Percentiles rank a stretch among this genome's conserved stretches.
phyloP scores from a whole-genome alignment of 2,797 vertebrate species.

The Clarias laeviceps region DNA sequence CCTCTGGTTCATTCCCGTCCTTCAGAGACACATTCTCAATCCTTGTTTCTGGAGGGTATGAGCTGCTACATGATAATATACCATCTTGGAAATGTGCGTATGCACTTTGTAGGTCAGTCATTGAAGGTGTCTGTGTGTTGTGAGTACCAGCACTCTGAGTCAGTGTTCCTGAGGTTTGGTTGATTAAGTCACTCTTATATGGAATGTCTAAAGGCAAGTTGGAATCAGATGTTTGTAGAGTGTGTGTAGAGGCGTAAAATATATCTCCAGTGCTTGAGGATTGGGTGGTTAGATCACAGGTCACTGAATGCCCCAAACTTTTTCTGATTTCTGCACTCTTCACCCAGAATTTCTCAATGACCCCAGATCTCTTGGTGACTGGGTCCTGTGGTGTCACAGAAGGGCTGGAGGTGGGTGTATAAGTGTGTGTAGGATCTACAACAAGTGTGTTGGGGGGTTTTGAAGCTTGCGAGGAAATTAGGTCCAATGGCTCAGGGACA shows the following conservation, averaged over 20 bases:
- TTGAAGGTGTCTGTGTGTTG: slow-evolving; percentile 32
- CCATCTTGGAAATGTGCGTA: slow-evolving; percentile 28
- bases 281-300: slow-evolving; percentile 59
- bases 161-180: slow-evolving; percentile 33
- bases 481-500: slow-evolving; percentile 61
- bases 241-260: slow-evolving; percentile 31
- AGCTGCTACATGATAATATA: slow-evolving; percentile 39
- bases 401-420: slow-evolving; percentile 69
- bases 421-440: slow-evolving; percentile 68
- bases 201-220: slow-evolving; percentile 28
- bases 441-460: slow-evolving; percentile 72
- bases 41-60: neutral
- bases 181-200: slow-evolving; percentile 23
- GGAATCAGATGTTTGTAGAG: slow-evolving; percentile 7
- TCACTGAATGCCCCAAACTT: slow-evolving; percentile 78
- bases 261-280: slow-evolving; percentile 30
- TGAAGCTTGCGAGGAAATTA: slow-evolving; percentile 54
- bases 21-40: neutral
- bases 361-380: slow-evolving; percentile 71
- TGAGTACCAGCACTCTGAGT: slow-evolving; percentile 61
- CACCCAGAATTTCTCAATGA: slow-evolving; percentile 86
- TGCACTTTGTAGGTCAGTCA: slow-evolving; percentile 57
- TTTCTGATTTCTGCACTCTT: slow-evolving; percentile 84
- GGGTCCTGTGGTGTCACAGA: slow-evolving; percentile 66
- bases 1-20: slow-evolving; percentile 4